A percentile compares a stretch with the other conserved stretches of the same genome.
Conservation (phyloP, 2,888 invertebrate genomes). For the Phyllotreta striolata region DNA sequence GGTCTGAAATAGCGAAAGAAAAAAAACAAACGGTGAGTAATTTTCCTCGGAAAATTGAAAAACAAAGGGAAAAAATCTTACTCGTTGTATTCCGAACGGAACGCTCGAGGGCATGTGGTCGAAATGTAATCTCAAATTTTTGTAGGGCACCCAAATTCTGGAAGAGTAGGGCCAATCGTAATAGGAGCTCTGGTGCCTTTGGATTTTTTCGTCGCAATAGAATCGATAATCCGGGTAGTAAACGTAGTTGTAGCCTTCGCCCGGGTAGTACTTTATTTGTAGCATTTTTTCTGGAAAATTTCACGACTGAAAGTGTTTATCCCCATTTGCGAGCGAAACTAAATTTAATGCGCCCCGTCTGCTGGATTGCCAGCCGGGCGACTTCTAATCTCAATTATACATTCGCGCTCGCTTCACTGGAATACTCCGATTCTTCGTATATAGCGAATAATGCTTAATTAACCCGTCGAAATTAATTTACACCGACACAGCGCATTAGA, state of each 20-base stretch:
- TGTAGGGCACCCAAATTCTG: slow-evolving; percentile 48
- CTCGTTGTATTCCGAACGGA: slow-evolving; percentile 47
- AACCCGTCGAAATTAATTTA: no score
- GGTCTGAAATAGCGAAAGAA: slow-evolving; percentile 34
- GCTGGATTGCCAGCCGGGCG: no score
- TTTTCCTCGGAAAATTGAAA: neutral
- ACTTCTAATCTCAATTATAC: no score
- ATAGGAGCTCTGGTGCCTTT: slow-evolving; percentile 44
- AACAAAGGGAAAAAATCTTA: slow-evolving; percentile 38
- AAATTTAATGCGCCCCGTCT: no score
- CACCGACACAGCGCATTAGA: no score
- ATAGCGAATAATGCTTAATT: no score
- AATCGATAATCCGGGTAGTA: slow-evolving; percentile 48
- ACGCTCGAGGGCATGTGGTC: slow-evolving; percentile 46
- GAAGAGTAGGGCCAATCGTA: slow-evolving; percentile 47
- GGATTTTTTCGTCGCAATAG: slow-evolving; percentile 49
- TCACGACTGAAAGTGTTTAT: no score
- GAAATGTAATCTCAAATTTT: slow-evolving; percentile 43
- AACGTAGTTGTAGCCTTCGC: slow-evolving; percentile 48
- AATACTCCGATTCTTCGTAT: no score
- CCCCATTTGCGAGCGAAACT: no score
- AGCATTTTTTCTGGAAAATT: slow-evolving; percentile 39
- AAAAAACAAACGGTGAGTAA: slow-evolving; percentile 1
- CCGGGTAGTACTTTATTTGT: slow-evolving; percentile 48
- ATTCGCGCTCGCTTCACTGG: no score